These are phyloP conservation scores for Chelmon rostratus DNA, from an alignment of 2,797 vertebrate genomes.

Conservation along the genomic window DNA sequence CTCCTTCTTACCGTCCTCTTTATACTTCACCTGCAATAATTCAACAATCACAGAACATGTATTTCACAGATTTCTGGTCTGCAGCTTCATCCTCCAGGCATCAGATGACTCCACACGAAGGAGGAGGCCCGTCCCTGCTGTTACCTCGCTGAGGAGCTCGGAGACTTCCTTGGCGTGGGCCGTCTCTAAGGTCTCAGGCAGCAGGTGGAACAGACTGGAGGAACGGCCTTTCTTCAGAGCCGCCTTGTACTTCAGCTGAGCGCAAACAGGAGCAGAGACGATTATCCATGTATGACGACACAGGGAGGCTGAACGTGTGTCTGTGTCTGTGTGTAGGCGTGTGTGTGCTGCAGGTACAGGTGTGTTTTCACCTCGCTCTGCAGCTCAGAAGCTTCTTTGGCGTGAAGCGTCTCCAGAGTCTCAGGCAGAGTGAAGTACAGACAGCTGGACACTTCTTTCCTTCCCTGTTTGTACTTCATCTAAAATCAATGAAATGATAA, in stretches of 20 bases:
- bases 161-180: conserved; percentile 88
- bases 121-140: background rate
- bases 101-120: background rate
- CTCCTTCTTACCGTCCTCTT: conserved; percentile 86
- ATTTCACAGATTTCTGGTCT: conserved; percentile 74
- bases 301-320: background rate
- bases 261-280: conserved; percentile 15
- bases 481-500: conserved; percentile 38
- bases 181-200: conserved; percentile 91
- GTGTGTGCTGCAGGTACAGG: background rate
- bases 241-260: conserved; percentile 68
- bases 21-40: conserved; percentile 88
- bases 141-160: conserved; percentile 89
- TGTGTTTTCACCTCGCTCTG: conserved; percentile 88
- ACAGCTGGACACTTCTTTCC: conserved; percentile 81
- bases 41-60: no score
- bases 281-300: background rate
- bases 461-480: conserved; percentile 90
- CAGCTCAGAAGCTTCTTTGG: conserved; percentile 87
- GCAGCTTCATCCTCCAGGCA: background rate
- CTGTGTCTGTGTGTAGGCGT: no score
- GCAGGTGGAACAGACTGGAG: conserved; percentile 84
- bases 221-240: conserved; percentile 45
- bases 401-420: conserved; percentile 91
- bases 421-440: conserved; percentile 90